Evolutionary conservation across 2,888 invertebrate species (phyloP).

Genomic region (Synergus umbraculus): DNA sequence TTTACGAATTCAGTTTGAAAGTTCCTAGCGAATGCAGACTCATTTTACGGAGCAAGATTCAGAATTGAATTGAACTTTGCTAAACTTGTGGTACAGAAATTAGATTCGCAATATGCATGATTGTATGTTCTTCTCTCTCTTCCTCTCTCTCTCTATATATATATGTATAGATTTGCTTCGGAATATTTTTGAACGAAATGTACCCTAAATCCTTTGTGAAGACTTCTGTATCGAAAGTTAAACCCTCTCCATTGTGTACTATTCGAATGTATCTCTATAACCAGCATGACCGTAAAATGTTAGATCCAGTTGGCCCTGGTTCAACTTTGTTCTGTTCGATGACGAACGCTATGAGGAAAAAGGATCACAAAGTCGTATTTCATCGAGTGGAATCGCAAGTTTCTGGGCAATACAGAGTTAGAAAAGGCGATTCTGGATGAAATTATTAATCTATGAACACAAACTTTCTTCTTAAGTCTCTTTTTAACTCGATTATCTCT

Average conservation of each 20-base stretch:
- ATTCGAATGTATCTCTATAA: constrained; percentile 20
- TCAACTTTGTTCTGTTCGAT: constrained; percentile 33
- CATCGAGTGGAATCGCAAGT: constrained; percentile 36
- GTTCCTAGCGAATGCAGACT: neutral
- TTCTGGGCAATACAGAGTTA: constrained; percentile 26
- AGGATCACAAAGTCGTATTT: constrained; percentile 32
- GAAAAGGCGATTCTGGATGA: constrained; percentile 18
- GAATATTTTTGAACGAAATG: neutral
- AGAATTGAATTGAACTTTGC: neutral
- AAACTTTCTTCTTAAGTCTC: neutral
- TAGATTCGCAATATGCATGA: neutral
- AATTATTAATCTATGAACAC: constrained; percentile 24
- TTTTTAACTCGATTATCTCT: neutral
- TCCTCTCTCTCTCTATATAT: neutral
- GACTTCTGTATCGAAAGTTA: neutral
- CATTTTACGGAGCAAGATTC: neutral
- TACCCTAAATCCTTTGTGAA: constrained; percentile 28
- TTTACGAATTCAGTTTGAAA: neutral
- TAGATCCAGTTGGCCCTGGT: constrained; percentile 25
- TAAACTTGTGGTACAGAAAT: neutral
- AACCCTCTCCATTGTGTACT: constrained; percentile 9
- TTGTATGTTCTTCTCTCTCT: neutral
- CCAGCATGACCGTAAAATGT: constrained; percentile 18
- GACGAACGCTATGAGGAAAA: constrained; percentile 36
- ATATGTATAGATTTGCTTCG: neutral